Conservation (phyloP, 2,888 invertebrate genomes). For the Xiphydria camelus region DNA sequence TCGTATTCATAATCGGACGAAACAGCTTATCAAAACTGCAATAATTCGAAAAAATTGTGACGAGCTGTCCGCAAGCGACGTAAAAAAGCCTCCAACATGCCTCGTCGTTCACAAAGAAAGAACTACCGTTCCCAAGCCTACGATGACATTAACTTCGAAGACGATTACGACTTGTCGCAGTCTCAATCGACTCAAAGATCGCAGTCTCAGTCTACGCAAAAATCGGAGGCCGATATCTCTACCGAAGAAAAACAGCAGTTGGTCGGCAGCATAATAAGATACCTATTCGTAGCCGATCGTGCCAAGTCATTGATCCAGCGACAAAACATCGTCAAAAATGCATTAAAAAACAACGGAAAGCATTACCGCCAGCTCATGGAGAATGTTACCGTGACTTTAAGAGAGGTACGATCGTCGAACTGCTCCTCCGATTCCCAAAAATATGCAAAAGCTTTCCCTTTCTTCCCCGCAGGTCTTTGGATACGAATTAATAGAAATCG, state of each 20-base stretch:
- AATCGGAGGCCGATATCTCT: too few relatives aligned
- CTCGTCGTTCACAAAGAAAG: too few relatives aligned
- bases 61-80: too few relatives aligned
- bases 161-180: too few relatives aligned
- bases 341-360: constrained; percentile 26
- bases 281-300: constrained; percentile 32
- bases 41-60: too few relatives aligned
- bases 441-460: constrained; percentile 26
- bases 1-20: too few relatives aligned
- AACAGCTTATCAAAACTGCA: too few relatives aligned
- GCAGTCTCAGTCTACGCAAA: too few relatives aligned
- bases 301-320: constrained; percentile 32
- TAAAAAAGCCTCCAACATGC: too few relatives aligned
- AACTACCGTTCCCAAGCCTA: too few relatives aligned
- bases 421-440: not conserved
- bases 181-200: too few relatives aligned
- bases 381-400: constrained; percentile 27
- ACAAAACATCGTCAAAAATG: constrained; percentile 33
- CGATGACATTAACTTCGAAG: too few relatives aligned
- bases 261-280: constrained; percentile 34
- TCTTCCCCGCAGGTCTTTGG: constrained; percentile 59
- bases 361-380: constrained; percentile 30
- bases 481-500: constrained; percentile 58
- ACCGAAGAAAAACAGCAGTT: constrained; percentile 33
- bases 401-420: constrained; percentile 17